Conservation (phyloP, 2,113 vertebrate genomes). For the Lepidothrix coronata region DNA sequence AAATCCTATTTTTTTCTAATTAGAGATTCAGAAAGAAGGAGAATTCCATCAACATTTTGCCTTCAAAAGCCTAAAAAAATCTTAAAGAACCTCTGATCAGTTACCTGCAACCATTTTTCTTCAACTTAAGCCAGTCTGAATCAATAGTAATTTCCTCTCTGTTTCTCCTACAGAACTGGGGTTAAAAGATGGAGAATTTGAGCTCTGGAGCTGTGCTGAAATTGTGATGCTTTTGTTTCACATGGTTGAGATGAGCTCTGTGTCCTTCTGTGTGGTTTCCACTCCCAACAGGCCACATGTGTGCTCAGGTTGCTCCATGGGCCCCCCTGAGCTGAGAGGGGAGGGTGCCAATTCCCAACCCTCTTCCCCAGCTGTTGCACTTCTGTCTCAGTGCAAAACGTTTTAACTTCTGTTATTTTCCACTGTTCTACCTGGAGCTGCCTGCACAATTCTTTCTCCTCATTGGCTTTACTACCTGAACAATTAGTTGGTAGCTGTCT, state of each 20-base stretch:
- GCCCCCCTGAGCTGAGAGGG: neutral
- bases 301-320: neutral
- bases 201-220: neutral
- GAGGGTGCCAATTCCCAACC: neutral
- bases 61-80: neutral
- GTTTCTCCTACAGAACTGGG: neutral
- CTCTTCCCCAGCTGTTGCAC: neutral
- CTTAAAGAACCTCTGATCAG: neutral
- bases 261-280: neutral
- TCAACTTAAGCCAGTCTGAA: neutral
- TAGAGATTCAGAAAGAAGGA: neutral
- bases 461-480: neutral
- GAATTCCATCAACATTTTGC: neutral
- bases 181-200: neutral
- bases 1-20: neutral
- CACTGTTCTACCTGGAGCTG: neutral
- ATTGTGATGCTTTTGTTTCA: neutral
- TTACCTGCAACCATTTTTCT: neutral
- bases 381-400: neutral
- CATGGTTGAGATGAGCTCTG: neutral
- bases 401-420: neutral
- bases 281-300: rapidly evolving
- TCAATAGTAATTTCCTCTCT: neutral
- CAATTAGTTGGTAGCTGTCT: neutral
- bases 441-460: neutral